Base-by-base conservation (phyloP, 2,888 invertebrate species). In the Atethmia centrago region DNA sequence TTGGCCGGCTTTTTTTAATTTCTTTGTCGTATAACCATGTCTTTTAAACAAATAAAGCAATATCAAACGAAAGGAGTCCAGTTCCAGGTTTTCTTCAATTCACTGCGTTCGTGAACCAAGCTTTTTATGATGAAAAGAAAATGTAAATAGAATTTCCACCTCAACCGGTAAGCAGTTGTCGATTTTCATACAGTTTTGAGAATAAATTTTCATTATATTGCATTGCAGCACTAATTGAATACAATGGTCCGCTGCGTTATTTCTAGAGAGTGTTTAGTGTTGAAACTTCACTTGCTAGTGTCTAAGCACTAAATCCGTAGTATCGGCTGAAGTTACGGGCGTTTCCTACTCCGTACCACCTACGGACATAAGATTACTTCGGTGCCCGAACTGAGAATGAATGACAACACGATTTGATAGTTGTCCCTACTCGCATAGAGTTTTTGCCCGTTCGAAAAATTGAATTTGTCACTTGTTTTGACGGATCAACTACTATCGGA, bases 101-200 rank as follows among this genome's bases (percentile, higher is more conserved):
- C 76, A 49, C 42, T 59, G 63, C 49, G 4, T 69, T 49, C 76
- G 42, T 31, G n/a, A 49, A 67, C 31, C 42, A 9, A 80, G 58
- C 14, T 61, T 63, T 58, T 65, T 55, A 55, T 36, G 42, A 64
- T 59, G 1, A 59, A 68, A 80, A 10, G 53, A 61, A 64, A 80
- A 61, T 70, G 21, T 42, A 80, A 80, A 81, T 64, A 76, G 28
- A 76, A 70, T 70, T 76, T 70, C 19, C 59, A 76, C 21, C 69
- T 61, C 70, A 36, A 51, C 7, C 16, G 25, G 53, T 51, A 53
- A 75, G 16, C 80, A 74, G 49, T 45, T 28, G 47, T 68, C 49
- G 75, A 42, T 59, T 73, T 73, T 56, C 49, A 47, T 47, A 56
- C 14, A 25, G n/a, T 56, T 71, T 71, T 59, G 40, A 61, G 40